Percentiles rank a stretch among this genome's conserved stretches.
Conservation (phyloP, 2,797 vertebrate genomes). For the Danio kyathit region DNA sequence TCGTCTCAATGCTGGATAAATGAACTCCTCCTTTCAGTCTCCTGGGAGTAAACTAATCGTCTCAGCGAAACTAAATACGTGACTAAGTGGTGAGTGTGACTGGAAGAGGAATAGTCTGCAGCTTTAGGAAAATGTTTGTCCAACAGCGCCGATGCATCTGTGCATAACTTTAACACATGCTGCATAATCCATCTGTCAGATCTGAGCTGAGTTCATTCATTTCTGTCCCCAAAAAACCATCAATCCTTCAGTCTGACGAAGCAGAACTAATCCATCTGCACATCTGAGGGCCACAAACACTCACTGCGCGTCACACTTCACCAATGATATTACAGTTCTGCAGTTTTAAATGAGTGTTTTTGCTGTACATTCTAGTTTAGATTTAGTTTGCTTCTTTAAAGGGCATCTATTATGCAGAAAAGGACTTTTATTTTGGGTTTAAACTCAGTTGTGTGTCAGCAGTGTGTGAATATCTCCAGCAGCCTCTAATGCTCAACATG, state of each 20-base stretch:
- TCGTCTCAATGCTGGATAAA: slow-evolving; percentile 33
- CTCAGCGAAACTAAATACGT: slow-evolving; percentile 31
- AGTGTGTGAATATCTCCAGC: too few species aligned
- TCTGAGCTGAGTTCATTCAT: neutral
- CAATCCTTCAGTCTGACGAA: neutral
- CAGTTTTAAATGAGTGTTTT: too few species aligned
- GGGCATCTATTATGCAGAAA: too few species aligned
- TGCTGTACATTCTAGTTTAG: too few species aligned
- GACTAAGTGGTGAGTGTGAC: slow-evolving; percentile 29
- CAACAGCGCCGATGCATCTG: slow-evolving; percentile 48
- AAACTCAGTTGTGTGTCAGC: too few species aligned
- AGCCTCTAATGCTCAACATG: too few species aligned
- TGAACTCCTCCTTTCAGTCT: slow-evolving; percentile 14
- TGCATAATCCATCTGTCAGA: slow-evolving; percentile 14
- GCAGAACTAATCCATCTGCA: neutral
- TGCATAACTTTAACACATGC: slow-evolving; percentile 27
- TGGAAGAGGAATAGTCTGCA: slow-evolving; percentile 29
- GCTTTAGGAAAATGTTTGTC: slow-evolving; percentile 44
- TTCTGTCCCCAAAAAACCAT: neutral
- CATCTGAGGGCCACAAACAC: neutral
- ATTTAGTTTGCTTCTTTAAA: too few species aligned
- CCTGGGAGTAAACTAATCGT: slow-evolving; percentile 9
- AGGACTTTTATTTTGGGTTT: too few species aligned
- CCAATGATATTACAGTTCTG: too few species aligned
- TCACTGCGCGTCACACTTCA: neutral